Evolutionary conservation across 2,797 vertebrate species (phyloP).

Genomic region (Clarias fuscus): DNA sequence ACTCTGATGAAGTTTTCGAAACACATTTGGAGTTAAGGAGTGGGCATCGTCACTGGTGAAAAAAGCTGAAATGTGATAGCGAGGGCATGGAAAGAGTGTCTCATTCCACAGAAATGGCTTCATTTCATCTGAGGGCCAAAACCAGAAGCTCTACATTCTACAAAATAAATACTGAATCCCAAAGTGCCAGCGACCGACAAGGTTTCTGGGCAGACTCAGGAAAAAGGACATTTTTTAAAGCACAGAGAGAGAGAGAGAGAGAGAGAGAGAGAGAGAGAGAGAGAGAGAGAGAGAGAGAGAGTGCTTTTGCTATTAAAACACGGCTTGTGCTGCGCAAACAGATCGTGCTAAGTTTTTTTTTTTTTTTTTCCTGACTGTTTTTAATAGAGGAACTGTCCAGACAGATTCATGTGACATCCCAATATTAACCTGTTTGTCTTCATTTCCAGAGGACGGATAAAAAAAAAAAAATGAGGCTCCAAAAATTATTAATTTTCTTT

Average conservation of each 20-base stretch:
- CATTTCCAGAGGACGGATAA: slow-evolving; percentile 37
- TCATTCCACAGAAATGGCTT: slow-evolving; percentile 63
- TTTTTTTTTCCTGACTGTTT: slow-evolving; percentile 15
- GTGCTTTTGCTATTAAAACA: slow-evolving; percentile 43
- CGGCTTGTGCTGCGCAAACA: slow-evolving; percentile 28
- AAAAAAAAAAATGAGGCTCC: slow-evolving; percentile 11
- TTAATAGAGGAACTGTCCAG: slow-evolving; percentile 33
- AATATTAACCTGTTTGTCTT: slow-evolving; percentile 28
- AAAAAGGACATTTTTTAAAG: slow-evolving; percentile 41
- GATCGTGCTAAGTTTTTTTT: not conserved
- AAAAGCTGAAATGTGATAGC: slow-evolving; percentile 51
- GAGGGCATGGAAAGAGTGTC: slow-evolving; percentile 48
- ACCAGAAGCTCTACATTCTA: slow-evolving; percentile 63
- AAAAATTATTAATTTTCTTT: slow-evolving; percentile 36
- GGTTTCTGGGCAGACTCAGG: slow-evolving; percentile 36
- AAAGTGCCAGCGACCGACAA: slow-evolving; percentile 61
- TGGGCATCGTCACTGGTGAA: slow-evolving; percentile 21
- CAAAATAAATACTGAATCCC: slow-evolving; percentile 54
- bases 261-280: slow-evolving; percentile 20
- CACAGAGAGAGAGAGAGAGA: slow-evolving; percentile 24
- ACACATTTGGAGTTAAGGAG: slow-evolving; percentile 23
- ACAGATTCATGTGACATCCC: slow-evolving; percentile 30
- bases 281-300: slow-evolving; percentile 19
- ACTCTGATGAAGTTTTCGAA: slow-evolving; percentile 1
- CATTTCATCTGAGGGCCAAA: slow-evolving; percentile 63